Evolutionary conservation across 2,888 invertebrate species (phyloP).

Genomic region (Epirrhoe alternata): DNA sequence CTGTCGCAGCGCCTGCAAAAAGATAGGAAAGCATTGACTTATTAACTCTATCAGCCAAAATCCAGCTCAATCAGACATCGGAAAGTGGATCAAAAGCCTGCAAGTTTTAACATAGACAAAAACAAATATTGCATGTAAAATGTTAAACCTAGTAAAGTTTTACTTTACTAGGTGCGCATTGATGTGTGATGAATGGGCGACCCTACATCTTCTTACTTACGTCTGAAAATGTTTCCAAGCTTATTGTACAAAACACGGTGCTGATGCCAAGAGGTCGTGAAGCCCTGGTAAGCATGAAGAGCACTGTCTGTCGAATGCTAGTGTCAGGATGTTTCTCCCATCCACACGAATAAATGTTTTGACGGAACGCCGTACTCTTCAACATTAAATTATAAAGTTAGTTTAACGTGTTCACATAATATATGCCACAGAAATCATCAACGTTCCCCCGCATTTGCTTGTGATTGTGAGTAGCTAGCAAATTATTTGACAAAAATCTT

Average conservation of each 20-base stretch:
- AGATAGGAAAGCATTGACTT: background rate
- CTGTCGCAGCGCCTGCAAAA: slow-evolving; percentile 64
- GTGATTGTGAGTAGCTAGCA: too few relatives aligned
- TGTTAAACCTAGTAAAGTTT: too few relatives aligned
- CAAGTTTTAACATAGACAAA: background rate
- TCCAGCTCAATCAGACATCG: too few relatives aligned
- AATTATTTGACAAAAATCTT: too few relatives aligned
- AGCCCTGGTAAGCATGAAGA: slow-evolving; percentile 69
- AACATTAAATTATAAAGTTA: slow-evolving; percentile 13
- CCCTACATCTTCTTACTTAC: slow-evolving; percentile 47
- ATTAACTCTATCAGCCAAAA: too few relatives aligned
- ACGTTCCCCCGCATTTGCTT: too few relatives aligned
- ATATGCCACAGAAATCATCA: too few relatives aligned
- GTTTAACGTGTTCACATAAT: background rate
- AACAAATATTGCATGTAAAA: background rate
- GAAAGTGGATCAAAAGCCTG: too few relatives aligned
- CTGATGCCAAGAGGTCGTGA: slow-evolving; percentile 59
- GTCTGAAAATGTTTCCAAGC: slow-evolving; percentile 67
- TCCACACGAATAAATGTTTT: slow-evolving; percentile 65
- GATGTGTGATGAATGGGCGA: too few relatives aligned
- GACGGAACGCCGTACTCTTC: slow-evolving; percentile 62
- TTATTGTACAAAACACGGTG: slow-evolving; percentile 66
- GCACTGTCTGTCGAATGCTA: slow-evolving; percentile 55
- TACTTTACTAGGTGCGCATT: too few relatives aligned
- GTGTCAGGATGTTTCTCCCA: slow-evolving; percentile 64